phyloP scores from a whole-genome alignment of 2,113 vertebrate genomes.

The Salvelinus alpinus region DNA sequence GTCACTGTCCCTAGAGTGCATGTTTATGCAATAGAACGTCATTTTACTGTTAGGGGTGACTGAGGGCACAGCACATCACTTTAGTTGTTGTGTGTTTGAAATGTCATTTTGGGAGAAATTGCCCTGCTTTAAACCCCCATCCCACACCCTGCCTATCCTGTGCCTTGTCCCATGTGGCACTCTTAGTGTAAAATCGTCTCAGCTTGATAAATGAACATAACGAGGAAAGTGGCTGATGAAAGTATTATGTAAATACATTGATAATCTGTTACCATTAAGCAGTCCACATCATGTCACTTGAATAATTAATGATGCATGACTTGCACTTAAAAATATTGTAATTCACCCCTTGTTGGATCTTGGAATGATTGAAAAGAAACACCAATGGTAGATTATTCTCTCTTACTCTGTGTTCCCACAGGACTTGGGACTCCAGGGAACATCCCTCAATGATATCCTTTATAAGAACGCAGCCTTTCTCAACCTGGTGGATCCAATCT shows the following conservation, averaged over 20 bases:
- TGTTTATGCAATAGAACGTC: not conserved
- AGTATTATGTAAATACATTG: slow-evolving; percentile 28
- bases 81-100: not conserved
- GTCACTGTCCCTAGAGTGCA: not conserved
- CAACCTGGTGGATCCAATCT: slow-evolving; percentile 91
- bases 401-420: slow-evolving; percentile 35
- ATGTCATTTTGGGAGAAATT: not conserved
- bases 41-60: not conserved
- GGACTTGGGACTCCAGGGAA: slow-evolving; percentile 87
- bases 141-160: not conserved
- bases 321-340: not conserved
- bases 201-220: slow-evolving; percentile 13
- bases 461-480: slow-evolving; percentile 87
- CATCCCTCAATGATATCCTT: slow-evolving; percentile 85
- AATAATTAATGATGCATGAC: slow-evolving; percentile 19
- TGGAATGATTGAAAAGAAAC: not conserved
- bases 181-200: slow-evolving; percentile 3
- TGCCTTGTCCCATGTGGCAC: not conserved
- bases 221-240: slow-evolving; percentile 29
- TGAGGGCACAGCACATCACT: not conserved
- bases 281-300: slow-evolving; percentile 28
- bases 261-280: slow-evolving; percentile 37
- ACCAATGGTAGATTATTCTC: not conserved
- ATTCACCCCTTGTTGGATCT: not conserved
- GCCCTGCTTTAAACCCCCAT: not conserved